Conservation (phyloP, 2,888 invertebrate genomes). For the Tachina lurida region DNA sequence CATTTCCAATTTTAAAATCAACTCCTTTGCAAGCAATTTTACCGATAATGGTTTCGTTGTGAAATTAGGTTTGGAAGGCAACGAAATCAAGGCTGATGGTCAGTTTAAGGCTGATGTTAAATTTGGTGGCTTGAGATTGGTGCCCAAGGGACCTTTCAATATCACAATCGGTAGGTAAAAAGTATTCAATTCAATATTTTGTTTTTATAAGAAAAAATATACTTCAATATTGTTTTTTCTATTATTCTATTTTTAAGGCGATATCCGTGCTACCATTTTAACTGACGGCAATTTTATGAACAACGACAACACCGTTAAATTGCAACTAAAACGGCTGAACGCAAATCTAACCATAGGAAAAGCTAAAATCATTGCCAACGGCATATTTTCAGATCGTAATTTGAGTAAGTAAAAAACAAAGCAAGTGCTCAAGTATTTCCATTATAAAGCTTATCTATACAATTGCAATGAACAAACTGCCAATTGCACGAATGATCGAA, state of each 20-base stretch:
- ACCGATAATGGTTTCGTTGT: constrained; percentile 85
- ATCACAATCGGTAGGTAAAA: constrained; percentile 85
- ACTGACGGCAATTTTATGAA: constrained; percentile 79
- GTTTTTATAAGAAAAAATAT: neutral
- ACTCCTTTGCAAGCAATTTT: constrained; percentile 84
- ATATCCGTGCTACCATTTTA: constrained; percentile 77
- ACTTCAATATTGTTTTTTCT: neutral
- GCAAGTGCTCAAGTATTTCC: neutral
- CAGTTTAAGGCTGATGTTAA: constrained; percentile 86
- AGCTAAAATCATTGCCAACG: constrained; percentile 79
- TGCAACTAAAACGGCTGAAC: constrained; percentile 79
- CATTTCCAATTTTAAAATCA: constrained; percentile 84
- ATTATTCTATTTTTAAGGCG: constrained; percentile 73
- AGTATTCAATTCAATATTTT: neutral
- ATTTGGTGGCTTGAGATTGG: constrained; percentile 85
- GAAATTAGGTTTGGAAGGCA: constrained; percentile 85
- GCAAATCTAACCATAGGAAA: constrained; percentile 79
- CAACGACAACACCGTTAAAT: constrained; percentile 75
- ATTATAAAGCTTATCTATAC: no score
- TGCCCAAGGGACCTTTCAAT: constrained; percentile 85
- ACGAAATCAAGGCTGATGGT: constrained; percentile 85
- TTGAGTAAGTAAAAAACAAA: constrained; percentile 76
- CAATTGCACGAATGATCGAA: no score
- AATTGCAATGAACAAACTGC: no score
- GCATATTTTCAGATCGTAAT: constrained; percentile 81